Conservation (phyloP, 2,888 invertebrate species). For the Macrosiphum euphorbiae region DNA sequence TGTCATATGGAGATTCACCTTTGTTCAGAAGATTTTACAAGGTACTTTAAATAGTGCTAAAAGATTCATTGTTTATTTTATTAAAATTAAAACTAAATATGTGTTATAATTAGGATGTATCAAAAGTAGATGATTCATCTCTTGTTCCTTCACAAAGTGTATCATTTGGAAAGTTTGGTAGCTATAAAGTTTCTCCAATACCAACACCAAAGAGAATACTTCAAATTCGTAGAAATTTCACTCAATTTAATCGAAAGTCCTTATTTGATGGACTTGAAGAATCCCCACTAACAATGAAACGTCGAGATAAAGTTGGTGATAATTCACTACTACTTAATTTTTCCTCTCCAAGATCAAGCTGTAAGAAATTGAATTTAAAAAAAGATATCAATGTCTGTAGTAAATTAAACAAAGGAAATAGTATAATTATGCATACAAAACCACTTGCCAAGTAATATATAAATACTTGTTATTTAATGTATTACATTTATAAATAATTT, state of each 20-base stretch:
- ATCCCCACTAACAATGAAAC: conserved; percentile 51
- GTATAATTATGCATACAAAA: conserved; percentile 55
- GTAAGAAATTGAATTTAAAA: conserved; percentile 61
- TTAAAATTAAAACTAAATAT: conserved; percentile 19
- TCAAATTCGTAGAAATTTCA: conserved; percentile 61
- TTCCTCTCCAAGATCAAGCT: conserved; percentile 46
- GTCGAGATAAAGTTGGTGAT: conserved; percentile 45
- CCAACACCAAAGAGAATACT: conserved; percentile 48
- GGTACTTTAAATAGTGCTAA: background rate
- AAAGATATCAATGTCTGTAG: conserved; percentile 35
- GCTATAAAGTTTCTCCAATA: conserved; percentile 60
- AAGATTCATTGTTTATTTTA: conserved; percentile 14
- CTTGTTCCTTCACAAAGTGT: conserved; percentile 52
- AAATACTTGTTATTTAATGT: background rate
- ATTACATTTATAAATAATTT: background rate
- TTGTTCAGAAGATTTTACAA: conserved; percentile 75
- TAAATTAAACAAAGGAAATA: conserved; percentile 33
- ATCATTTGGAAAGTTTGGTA: conserved; percentile 58
- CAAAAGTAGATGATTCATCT: conserved; percentile 58
- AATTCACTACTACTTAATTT: conserved; percentile 23
- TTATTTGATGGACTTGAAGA: conserved; percentile 91
- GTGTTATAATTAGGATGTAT: conserved; percentile 41
- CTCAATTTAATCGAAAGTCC: conserved; percentile 74
- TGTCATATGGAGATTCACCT: conserved; percentile 90
- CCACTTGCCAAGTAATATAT: conserved; percentile 58